A percentile compares a stretch with the other conserved stretches of the same genome.
Conservation (phyloP, 2,113 vertebrate species). For the Falcunculus frontatus region DNA sequence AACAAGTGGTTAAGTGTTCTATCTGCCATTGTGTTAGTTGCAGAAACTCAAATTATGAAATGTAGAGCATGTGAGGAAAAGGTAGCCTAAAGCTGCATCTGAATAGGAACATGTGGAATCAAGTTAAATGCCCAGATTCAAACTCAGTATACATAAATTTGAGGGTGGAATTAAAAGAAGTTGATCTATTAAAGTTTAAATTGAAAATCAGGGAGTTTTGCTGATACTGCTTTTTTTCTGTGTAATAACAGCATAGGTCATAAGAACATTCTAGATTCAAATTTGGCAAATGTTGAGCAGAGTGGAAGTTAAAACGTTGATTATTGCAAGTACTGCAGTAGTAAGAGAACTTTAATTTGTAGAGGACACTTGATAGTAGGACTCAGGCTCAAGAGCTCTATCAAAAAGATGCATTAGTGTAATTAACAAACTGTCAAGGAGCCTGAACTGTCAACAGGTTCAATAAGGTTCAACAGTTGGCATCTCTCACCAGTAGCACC, state of each 20-base stretch:
- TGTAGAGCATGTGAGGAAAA: fast-evolving
- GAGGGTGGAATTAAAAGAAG: fast-evolving
- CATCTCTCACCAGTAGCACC: background rate
- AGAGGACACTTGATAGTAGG: background rate
- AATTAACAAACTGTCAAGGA: background rate
- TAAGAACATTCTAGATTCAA: fast-evolving
- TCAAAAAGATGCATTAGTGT: background rate
- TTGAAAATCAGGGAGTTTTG: fast-evolving
- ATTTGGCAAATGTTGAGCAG: fast-evolving
- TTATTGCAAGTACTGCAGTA: background rate
- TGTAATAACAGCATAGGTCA: fast-evolving
- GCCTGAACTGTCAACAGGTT: background rate
- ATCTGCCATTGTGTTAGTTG: fast-evolving
- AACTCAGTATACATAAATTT: fast-evolving
- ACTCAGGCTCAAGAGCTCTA: background rate
- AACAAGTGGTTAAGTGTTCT: background rate
- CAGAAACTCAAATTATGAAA: fast-evolving
- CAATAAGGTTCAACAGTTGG: background rate
- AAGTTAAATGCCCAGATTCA: fast-evolving
- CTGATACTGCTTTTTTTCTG: fast-evolving
- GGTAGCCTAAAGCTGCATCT: fast-evolving
- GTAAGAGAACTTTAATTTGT: no score
- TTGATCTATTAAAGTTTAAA: fast-evolving
- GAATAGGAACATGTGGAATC: fast-evolving
- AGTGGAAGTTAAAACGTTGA: background rate